Percentiles rank a stretch among this genome's conserved stretches.
phyloP scores from a whole-genome alignment of 2,113 vertebrate species.

The Myrmecobius fasciatus region DNA sequence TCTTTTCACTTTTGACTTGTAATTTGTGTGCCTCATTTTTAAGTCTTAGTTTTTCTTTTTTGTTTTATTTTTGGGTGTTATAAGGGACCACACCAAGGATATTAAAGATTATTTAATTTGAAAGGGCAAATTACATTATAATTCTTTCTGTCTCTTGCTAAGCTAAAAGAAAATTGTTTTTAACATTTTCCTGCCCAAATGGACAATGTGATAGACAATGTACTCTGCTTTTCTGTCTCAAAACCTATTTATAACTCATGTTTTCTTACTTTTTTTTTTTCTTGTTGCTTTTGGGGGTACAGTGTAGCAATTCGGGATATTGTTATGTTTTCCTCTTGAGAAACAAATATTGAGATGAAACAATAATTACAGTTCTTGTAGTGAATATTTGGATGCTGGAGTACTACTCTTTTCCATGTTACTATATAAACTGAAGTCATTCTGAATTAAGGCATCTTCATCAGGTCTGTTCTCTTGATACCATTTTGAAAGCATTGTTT shows the following conservation, averaged over 20 bases:
- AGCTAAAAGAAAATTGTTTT: neutral
- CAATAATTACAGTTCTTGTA: neutral
- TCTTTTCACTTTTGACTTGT: neutral
- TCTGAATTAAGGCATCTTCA: neutral
- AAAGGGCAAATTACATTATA: neutral
- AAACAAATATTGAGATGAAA: neutral
- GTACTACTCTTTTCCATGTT: neutral
- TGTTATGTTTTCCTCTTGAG: neutral
- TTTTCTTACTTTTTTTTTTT: neutral
- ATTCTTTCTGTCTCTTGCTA: neutral
- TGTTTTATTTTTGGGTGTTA: neutral
- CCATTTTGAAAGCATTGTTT: neutral
- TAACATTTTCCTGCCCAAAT: neutral
- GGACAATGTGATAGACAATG: neutral
- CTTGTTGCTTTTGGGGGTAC: neutral
- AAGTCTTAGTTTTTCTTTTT: neutral
- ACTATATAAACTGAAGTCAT: neutral
- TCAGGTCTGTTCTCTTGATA: neutral
- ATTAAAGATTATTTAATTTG: neutral
- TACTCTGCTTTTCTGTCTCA: neutral
- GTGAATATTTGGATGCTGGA: neutral
- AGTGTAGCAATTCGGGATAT: neutral
- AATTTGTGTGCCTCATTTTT: neutral
- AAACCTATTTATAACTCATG: neutral
- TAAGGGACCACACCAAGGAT: neutral